Evolutionary conservation across 2,888 invertebrate genomes (phyloP).

Genomic region (Athalia circularis): DNA sequence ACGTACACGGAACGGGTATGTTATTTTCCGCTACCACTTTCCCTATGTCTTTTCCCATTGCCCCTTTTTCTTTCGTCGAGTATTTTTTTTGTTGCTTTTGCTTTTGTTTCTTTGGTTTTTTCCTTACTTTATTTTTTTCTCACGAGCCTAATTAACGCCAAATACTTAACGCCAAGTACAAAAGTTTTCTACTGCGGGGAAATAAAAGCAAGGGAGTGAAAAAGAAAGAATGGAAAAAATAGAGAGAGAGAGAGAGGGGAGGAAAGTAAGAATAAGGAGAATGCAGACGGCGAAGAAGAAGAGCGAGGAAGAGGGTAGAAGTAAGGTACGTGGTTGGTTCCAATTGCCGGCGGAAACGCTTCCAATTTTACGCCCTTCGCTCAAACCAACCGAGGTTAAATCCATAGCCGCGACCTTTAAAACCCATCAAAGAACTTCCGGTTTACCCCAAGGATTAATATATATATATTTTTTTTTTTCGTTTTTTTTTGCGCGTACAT

Average conservation of each 20-base stretch:
- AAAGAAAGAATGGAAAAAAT: too few relatives aligned
- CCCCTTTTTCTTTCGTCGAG: too few relatives aligned
- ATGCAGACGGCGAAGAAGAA: too few relatives aligned
- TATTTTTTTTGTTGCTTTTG: background rate
- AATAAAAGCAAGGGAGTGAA: too few relatives aligned
- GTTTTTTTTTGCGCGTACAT: too few relatives aligned
- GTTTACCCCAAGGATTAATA: too few relatives aligned
- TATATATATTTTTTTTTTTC: too few relatives aligned
- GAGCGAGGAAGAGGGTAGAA: too few relatives aligned
- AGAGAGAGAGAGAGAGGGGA: too few relatives aligned
- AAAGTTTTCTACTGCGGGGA: constrained; percentile 1
- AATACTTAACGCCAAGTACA: constrained; percentile 36
- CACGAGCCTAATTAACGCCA: constrained; percentile 27
- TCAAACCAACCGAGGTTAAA: background rate
- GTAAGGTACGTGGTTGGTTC: too few relatives aligned
- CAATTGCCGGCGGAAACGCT: constrained; percentile 16
- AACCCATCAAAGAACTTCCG: background rate
- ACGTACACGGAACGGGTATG: background rate
- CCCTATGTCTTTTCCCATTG: background rate
- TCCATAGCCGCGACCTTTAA: constrained; percentile 1
- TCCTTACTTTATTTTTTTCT: background rate
- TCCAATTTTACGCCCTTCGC: constrained; percentile 32
- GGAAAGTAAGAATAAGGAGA: too few relatives aligned
- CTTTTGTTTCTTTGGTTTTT: background rate
- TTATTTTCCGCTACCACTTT: constrained; percentile 14